A percentile compares a stretch with the other conserved stretches of the same genome.
Conservation (phyloP, 2,113 vertebrate genomes). For the Pteropus alecto region DNA sequence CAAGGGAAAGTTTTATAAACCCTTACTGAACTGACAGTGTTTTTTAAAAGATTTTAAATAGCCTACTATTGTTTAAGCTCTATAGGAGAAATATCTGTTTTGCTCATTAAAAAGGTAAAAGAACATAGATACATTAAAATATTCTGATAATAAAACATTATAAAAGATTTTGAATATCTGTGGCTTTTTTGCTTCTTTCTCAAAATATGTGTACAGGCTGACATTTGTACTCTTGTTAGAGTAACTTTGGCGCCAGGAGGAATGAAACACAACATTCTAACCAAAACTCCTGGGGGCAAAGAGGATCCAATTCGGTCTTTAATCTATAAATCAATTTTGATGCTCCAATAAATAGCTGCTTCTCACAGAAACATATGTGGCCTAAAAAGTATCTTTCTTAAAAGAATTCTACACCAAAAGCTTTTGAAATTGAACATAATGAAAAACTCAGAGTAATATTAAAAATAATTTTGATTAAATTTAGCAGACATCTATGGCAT, state of each 20-base stretch:
- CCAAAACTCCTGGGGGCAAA: neutral
- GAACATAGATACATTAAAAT: neutral
- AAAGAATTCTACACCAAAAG: neutral
- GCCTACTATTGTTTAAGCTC: too few relatives aligned
- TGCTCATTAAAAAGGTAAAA: neutral
- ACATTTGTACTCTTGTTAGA: neutral
- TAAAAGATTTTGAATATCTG: neutral
- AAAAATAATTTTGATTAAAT: neutral
- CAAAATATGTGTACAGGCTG: neutral
- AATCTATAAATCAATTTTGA: constrained; percentile 11
- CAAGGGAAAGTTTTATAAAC: too few relatives aligned
- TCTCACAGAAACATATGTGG: neutral
- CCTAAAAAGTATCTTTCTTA: neutral
- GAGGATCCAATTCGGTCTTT: neutral
- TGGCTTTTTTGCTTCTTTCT: neutral
- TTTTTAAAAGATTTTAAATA: too few relatives aligned
- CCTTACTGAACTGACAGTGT: too few relatives aligned
- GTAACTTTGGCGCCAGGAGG: neutral
- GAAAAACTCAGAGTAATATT: neutral
- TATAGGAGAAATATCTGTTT: too few relatives aligned
- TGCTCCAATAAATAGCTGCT: neutral
- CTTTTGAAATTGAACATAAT: neutral
- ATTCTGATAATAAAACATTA: neutral
- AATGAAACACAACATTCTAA: neutral
- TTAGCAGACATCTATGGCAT: neutral